Evolutionary conservation across 2,888 invertebrate species (phyloP), one percentile per base, ranked within the genome.

Genomic region (Pemphredon lugubris): DNA sequence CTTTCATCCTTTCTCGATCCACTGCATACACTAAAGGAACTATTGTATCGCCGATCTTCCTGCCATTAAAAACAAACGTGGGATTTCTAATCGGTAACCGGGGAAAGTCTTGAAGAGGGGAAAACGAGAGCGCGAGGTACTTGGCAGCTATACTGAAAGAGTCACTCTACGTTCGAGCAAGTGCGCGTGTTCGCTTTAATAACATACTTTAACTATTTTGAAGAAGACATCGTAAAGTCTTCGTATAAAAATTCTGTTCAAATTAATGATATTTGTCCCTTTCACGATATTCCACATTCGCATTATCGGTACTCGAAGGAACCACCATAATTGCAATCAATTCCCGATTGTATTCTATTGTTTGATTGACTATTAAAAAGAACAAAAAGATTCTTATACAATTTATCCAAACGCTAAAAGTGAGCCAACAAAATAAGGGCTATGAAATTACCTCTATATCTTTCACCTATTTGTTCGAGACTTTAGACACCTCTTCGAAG

Each of bases 71-170:
- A 66, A 57, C 65, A 65, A 72, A 72, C 64, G 61, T 20, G 51
- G 63, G 73, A 67, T 81, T 81, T 79, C 81, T 79, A 79, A 75
- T 75, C 75, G 74, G 54, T 60, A 60, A 55, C 66, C 45, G 66
- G 83, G 70, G 83, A 83, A 83, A 83, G 83, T 83, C 69, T 75
- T 34, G 59, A 23, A 26, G 48, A 39, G 51, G 64, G 51, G 74
- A 68, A 70, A 67, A 58, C 53, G 67, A 72, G 64, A 77, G 68
- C 67, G 69, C 63, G 66, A 70, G 60, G 40, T 40, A 44, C 37
- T 42, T 37, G 47, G 16, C 37, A 37, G 45, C 39, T 13, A 11
- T 6, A 13, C 40, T 47, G n/a, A 34, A 57, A 16, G 42, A 65
- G 34, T 48, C 18, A n/a, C n/a, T 54, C 16, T 11, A 37, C 21